Percentiles rank a stretch among this genome's conserved stretches.
Conservation (phyloP, 2,797 vertebrate genomes). For the Thalassophryne amazonica region DNA sequence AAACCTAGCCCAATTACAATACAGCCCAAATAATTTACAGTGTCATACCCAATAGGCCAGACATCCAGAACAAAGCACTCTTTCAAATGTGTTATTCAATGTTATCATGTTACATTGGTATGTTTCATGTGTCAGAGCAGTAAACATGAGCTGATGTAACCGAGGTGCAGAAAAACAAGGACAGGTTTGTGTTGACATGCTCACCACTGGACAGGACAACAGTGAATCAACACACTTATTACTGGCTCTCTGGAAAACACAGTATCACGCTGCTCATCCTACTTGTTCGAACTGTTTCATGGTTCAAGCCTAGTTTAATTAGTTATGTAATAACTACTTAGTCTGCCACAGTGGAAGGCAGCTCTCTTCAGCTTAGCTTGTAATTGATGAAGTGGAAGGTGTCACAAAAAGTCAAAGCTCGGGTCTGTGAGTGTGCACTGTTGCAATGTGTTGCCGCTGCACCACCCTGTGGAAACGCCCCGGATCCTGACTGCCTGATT, state of each 20-base stretch:
- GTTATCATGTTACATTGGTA: constrained; percentile 16
- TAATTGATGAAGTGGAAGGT: constrained; percentile 3
- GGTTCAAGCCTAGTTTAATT: not conserved
- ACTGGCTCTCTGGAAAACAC: constrained; percentile 5
- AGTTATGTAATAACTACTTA: not conserved
- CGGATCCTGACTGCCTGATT: too few relatives aligned
- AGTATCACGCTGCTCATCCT: not conserved
- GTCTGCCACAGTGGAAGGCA: not conserved
- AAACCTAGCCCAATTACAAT: too few relatives aligned
- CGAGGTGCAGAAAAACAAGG: constrained; percentile 24
- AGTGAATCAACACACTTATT: constrained; percentile 27
- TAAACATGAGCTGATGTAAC: constrained; percentile 14
- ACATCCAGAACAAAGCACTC: too few relatives aligned
- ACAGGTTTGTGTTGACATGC: constrained; percentile 26
- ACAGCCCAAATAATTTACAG: too few relatives aligned
- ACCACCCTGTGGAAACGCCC: too few relatives aligned
- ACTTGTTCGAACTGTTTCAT: constrained; percentile 5
- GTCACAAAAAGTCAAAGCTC: constrained; percentile 3
- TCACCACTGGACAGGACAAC: constrained; percentile 22
- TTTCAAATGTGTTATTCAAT: constrained; percentile 36
- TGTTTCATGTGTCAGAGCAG: constrained; percentile 16
- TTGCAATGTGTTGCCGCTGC: too few relatives aligned
- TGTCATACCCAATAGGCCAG: too few relatives aligned
- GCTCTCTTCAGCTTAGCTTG: constrained; percentile 12
- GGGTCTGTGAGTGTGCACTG: too few relatives aligned